A percentile compares a stretch with the other conserved stretches of the same genome.
Conservation (phyloP, 2,113 vertebrate genomes). For the Psittacus erithacus region DNA sequence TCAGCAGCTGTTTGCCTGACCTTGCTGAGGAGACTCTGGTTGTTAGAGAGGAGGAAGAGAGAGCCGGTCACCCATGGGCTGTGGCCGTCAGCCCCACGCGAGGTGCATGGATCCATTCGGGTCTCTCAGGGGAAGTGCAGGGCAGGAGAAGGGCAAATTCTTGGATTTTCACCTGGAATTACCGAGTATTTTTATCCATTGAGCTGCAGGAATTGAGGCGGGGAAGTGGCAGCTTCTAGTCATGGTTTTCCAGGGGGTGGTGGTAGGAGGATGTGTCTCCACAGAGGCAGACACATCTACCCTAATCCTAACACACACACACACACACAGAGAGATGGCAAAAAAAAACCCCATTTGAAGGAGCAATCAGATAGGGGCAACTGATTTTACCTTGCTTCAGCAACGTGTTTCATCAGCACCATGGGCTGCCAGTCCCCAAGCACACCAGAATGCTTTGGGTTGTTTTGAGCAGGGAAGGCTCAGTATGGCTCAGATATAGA, state of each 20-base stretch:
- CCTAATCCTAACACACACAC: not conserved
- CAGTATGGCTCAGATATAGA: fast-evolving
- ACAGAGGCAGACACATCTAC: not conserved
- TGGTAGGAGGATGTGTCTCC: not conserved
- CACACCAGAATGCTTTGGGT: fast-evolving
- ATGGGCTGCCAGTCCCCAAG: not conserved
- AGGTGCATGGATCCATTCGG: fast-evolving
- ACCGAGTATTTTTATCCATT: not conserved
- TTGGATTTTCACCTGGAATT: not conserved
- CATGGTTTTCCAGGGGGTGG: not conserved
- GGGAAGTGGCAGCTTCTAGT: too few species aligned
- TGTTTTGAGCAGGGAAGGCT: not conserved
- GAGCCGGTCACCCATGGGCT: fast-evolving
- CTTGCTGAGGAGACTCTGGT: constrained; percentile 44
- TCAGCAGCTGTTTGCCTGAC: constrained; percentile 61
- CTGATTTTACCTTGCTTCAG: not conserved
- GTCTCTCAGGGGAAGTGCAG: fast-evolving
- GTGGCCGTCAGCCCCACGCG: fast-evolving
- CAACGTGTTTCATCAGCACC: not conserved
- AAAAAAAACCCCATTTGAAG: not conserved
- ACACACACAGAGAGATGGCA: not conserved
- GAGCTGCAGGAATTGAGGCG: not conserved
- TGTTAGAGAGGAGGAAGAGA: not conserved
- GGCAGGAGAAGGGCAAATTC: not conserved
- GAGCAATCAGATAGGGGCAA: fast-evolving